phyloP scores from a whole-genome alignment of 2,888 invertebrate genomes.

The Phaedon cochleariae region DNA sequence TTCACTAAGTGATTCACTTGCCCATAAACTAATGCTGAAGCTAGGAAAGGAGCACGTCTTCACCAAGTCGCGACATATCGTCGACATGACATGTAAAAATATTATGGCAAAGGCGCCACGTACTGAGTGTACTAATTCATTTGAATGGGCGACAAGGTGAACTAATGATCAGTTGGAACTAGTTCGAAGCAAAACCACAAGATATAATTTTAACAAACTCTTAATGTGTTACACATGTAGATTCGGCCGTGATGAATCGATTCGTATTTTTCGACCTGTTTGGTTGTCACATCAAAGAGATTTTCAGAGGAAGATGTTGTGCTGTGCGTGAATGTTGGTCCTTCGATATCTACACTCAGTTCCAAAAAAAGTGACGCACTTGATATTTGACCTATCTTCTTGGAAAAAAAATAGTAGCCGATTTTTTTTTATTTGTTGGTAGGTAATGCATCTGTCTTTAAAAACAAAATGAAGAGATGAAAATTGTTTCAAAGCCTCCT shows the following conservation, averaged over 20 bases:
- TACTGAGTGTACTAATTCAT: neutral
- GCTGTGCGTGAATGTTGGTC: too few species aligned
- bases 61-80: conserved; percentile 18
- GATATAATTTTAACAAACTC: neutral
- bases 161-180: neutral
- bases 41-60: too few species aligned
- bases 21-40: too few species aligned
- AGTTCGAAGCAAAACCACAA: neutral
- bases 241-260: neutral
- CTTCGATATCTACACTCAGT: too few species aligned
- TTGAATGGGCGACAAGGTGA: neutral
- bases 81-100: conserved; percentile 9
- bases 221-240: conserved; percentile 2
- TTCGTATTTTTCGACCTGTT: neutral
- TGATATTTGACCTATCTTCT: too few species aligned
- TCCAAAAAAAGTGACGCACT: too few species aligned
- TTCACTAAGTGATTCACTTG: too few species aligned
- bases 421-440: too few species aligned
- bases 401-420: too few species aligned
- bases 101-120: conserved; percentile 12
- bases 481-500: too few species aligned
- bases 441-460: too few species aligned
- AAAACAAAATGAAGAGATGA: too few species aligned
- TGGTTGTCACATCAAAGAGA: conserved; percentile 1
- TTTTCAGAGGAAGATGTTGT: neutral